Conservation (phyloP, 2,888 invertebrate species). For the Actias luna region DNA sequence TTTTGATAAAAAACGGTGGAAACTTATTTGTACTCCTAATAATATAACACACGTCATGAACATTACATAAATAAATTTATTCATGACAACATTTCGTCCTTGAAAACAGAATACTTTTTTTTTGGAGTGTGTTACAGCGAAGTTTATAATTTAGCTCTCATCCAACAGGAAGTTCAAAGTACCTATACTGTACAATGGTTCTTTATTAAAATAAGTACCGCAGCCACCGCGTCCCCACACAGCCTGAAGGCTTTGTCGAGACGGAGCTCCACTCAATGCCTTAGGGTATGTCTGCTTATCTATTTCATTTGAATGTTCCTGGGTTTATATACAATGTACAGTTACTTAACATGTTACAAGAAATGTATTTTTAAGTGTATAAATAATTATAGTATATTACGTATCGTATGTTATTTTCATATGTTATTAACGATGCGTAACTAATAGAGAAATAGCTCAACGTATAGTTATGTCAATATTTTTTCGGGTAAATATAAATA, state of each 20-base stretch:
- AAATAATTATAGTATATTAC: too few species aligned
- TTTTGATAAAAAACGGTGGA: background rate
- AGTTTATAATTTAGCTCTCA: conserved; percentile 12
- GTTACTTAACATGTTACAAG: background rate
- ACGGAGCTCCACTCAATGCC: conserved; percentile 35
- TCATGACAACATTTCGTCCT: background rate
- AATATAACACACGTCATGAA: background rate
- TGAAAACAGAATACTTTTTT: background rate
- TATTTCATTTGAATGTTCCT: conserved; percentile 42
- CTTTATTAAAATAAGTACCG: conserved; percentile 39
- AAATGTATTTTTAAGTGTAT: background rate
- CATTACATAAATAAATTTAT: background rate
- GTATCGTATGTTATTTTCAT: too few species aligned
- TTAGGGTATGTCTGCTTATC: conserved; percentile 37
- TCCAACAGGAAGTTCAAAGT: conserved; percentile 12
- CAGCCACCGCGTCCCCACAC: conserved; percentile 23
- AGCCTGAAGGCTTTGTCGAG: conserved; percentile 34
- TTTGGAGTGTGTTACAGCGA: background rate
- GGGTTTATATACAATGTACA: conserved; percentile 19
- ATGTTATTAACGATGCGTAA: background rate
- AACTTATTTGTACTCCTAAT: background rate
- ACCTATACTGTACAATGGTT: conserved; percentile 24
- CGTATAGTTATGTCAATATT: background rate
- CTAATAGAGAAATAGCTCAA: background rate
- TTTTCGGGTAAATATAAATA: too few species aligned